phyloP scores from a whole-genome alignment of 2,113 vertebrate genomes.

The Microcebus tavaratra region DNA sequence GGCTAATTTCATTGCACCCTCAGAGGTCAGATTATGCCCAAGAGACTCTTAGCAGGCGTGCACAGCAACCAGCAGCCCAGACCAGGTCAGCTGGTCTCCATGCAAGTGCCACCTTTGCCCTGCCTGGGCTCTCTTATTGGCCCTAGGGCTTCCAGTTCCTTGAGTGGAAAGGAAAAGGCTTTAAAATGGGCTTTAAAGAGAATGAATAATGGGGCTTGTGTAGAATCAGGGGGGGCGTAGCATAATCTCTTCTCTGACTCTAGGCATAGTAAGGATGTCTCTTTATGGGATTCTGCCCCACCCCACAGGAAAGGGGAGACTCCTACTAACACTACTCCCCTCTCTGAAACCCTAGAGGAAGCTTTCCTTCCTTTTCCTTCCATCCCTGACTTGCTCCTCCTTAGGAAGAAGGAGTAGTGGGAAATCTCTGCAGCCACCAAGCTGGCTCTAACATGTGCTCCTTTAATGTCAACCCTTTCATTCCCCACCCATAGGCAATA shows the following conservation, averaged over 20 bases:
- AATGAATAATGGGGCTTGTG: neutral
- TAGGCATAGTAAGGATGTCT: neutral
- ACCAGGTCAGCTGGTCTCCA: neutral
- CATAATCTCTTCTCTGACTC: neutral
- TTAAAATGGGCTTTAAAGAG: neutral
- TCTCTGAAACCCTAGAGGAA: neutral
- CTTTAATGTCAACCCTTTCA: neutral
- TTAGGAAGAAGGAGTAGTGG: neutral
- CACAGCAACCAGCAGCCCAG: neutral
- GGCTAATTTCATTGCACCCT: conserved; percentile 63
- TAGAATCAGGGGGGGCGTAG: neutral
- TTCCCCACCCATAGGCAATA: neutral
- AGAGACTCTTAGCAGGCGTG: neutral
- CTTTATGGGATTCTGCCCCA: neutral
- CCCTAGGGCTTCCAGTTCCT: neutral
- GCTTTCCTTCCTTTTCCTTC: neutral
- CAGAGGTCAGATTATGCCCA: neutral
- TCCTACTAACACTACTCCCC: neutral
- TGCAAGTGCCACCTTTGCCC: neutral
- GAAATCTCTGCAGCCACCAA: neutral
- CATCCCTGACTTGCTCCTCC: neutral
- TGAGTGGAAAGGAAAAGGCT: neutral
- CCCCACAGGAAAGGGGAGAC: neutral
- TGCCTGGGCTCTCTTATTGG: neutral
- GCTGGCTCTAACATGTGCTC: neutral